These are phyloP conservation scores for Balearica regulorum DNA, from an alignment of 2,797 vertebrate species.

Conservation along the genomic window DNA sequence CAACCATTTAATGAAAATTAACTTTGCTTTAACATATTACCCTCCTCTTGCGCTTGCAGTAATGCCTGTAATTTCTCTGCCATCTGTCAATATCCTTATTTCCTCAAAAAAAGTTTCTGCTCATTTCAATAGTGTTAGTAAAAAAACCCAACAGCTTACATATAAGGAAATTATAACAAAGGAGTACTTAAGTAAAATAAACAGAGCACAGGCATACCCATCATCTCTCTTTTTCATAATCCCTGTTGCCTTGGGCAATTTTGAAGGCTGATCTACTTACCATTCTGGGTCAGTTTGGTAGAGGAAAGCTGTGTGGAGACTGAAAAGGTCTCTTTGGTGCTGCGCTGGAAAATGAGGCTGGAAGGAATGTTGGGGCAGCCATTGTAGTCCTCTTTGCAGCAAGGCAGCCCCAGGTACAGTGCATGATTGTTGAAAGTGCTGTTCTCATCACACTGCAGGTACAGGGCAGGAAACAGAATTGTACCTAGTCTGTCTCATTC, in stretches of 20 bases:
- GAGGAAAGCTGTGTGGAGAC: constrained; percentile 97
- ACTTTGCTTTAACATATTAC: neutral
- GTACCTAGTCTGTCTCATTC: neutral
- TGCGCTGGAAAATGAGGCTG: constrained; percentile 96
- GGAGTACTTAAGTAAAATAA: neutral
- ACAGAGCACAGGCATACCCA: neutral
- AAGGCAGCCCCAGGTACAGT: constrained; percentile 94
- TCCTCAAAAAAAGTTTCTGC: neutral
- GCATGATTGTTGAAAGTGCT: constrained; percentile 98
- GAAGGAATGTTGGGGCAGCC: constrained; percentile 95
- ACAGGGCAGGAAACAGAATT: neutral
- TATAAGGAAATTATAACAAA: neutral
- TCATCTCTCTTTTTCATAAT: neutral
- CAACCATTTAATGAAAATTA: neutral
- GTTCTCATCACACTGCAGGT: constrained; percentile 92
- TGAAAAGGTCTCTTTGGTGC: constrained; percentile 95
- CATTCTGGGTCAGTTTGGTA: constrained; percentile 98
- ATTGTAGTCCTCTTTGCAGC: constrained; percentile 97
- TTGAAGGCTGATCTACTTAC: constrained; percentile 67
- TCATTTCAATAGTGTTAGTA: neutral
- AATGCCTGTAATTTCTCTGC: neutral
- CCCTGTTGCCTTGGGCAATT: neutral
- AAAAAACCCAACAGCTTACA: neutral
- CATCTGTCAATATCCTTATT: neutral
- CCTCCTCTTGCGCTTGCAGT: neutral